These are phyloP conservation scores for Hippocampus abdominalis DNA, from an alignment of 2,113 vertebrate species.

Conservation along the genomic window DNA sequence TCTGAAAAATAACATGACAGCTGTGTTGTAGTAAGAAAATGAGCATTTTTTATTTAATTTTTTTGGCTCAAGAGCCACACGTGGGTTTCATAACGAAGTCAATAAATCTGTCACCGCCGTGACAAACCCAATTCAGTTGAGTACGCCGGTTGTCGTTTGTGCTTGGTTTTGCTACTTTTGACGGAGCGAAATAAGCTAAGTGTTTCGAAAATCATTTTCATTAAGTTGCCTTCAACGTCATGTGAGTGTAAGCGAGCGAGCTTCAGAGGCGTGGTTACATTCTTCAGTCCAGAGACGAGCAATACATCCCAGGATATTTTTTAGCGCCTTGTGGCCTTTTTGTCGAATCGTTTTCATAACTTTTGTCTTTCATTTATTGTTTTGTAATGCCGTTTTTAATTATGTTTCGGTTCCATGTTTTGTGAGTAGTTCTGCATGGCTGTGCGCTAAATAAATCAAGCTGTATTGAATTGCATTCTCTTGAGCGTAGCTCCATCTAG, in stretches of 20 bases:
- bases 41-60: conserved; percentile 5
- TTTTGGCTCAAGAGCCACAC: background rate
- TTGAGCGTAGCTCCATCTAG: too few relatives aligned
- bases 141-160: background rate
- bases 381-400: too few relatives aligned
- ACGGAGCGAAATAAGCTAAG: background rate
- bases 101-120: conserved; percentile 21
- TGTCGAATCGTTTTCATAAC: too few relatives aligned
- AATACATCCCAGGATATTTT: too few relatives aligned
- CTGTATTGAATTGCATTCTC: too few relatives aligned
- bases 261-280: conserved; percentile 15
- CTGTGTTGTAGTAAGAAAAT: conserved; percentile 18
- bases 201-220: background rate
- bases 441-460: too few relatives aligned
- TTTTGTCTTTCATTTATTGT: too few relatives aligned
- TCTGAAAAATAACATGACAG: conserved; percentile 24
- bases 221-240: background rate
- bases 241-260: conserved; percentile 10
- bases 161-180: background rate
- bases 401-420: too few relatives aligned
- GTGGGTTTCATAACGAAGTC: conserved; percentile 10
- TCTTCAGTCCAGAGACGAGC: too few relatives aligned
- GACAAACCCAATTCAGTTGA: background rate
- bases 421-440: too few relatives aligned
- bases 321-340: too few relatives aligned